Conservation (phyloP, 2,113 vertebrate genomes). For the Hemiscyllium ocellatum region DNA sequence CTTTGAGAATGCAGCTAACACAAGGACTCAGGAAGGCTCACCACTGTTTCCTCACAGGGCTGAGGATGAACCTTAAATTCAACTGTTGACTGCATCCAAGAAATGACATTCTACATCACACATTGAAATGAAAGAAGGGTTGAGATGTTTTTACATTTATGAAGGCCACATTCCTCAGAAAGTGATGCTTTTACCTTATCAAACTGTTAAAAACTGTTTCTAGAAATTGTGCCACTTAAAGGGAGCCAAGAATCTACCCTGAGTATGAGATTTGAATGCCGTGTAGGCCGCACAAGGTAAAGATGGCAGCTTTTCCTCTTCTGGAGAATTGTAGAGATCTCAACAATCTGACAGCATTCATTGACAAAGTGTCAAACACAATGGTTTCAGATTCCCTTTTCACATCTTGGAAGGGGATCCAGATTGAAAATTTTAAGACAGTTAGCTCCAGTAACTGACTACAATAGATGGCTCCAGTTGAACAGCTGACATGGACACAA, state of each 20-base stretch:
- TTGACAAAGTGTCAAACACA: background rate
- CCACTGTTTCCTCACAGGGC: background rate
- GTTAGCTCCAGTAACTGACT: background rate
- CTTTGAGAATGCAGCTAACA: background rate
- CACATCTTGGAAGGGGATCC: background rate
- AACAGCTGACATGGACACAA: background rate
- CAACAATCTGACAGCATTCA: background rate
- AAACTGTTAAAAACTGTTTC: background rate
- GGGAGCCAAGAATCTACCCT: background rate
- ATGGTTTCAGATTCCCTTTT: background rate
- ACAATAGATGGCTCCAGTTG: background rate
- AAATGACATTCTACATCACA: background rate
- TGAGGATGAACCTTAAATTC: background rate
- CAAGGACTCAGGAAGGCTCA: background rate
- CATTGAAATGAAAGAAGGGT: background rate
- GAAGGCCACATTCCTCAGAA: background rate
- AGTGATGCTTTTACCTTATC: background rate
- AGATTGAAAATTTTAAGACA: background rate
- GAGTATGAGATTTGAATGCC: background rate
- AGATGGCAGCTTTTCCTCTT: background rate
- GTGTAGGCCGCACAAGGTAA: background rate
- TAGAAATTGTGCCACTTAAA: background rate
- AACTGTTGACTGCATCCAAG: background rate
- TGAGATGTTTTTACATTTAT: too few relatives aligned
- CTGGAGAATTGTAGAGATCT: background rate